Conservation (phyloP, 1,140 invertebrate genomes). For the Brachystomella parvula region DNA sequence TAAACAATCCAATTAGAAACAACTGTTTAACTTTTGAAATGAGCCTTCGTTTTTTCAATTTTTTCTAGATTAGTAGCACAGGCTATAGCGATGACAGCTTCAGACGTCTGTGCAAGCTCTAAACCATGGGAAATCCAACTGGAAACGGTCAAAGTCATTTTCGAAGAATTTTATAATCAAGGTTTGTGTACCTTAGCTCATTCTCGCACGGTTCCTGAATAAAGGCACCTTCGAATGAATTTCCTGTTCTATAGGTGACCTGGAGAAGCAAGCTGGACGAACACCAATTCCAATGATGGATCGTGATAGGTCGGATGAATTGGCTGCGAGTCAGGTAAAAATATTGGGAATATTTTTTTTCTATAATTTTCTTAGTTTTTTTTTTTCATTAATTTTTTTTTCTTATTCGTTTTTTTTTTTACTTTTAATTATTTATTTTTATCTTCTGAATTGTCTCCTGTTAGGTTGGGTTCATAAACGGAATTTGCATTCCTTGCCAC, state of each 20-base stretch:
- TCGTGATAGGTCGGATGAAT: conserved; percentile 58
- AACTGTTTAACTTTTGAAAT: not conserved
- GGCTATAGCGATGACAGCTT: conserved; percentile 69
- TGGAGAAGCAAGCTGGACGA: conserved; percentile 58
- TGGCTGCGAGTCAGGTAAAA: conserved; percentile 61
- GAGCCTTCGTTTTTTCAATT: not conserved
- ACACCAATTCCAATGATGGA: conserved; percentile 77
- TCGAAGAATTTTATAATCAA: conserved; percentile 77
- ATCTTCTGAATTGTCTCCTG: no score
- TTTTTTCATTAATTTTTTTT: not conserved
- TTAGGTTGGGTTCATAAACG: conserved; percentile 65
- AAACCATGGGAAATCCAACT: conserved; percentile 73
- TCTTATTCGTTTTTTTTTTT: not conserved
- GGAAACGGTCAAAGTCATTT: conserved; percentile 69
- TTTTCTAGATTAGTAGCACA: conserved; percentile 48
- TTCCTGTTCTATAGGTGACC: conserved; percentile 47
- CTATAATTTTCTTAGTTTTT: not conserved
- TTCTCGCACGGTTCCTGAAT: no score
- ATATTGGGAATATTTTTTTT: not conserved
- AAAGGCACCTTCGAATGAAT: no score
- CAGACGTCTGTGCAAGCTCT: conserved; percentile 67
- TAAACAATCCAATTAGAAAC: not conserved
- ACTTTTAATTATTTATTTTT: no score
- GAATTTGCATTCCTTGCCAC: conserved; percentile 75
- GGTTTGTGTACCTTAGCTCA: no score